These are phyloP conservation scores for Tetragnatha versicolor DNA, from an alignment of 1,140 invertebrate species.

Conservation along the genomic window DNA sequence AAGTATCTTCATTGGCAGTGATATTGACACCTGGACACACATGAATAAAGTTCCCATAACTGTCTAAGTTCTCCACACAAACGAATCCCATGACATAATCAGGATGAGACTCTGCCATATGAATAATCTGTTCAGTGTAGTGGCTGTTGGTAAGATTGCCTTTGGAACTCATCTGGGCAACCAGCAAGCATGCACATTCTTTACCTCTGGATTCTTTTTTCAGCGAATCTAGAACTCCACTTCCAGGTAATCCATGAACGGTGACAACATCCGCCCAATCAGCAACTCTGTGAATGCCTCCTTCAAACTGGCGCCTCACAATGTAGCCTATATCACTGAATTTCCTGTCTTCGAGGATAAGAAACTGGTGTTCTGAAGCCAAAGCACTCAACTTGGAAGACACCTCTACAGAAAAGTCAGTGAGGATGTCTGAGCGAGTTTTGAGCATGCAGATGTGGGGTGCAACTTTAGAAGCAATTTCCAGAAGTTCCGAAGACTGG, in stretches of 20 bases:
- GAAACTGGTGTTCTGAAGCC: constrained; percentile 80
- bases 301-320: constrained; percentile 79
- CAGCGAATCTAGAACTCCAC: constrained; percentile 79
- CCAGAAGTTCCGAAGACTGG: constrained; percentile 72
- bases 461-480: constrained; percentile 75
- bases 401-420: constrained; percentile 77
- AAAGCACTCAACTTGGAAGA: constrained; percentile 72
- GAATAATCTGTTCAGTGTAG: constrained; percentile 74
- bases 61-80: constrained; percentile 71
- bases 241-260: constrained; percentile 84
- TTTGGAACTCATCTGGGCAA: constrained; percentile 81
- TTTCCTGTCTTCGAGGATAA: constrained; percentile 96
- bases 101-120: constrained; percentile 72
- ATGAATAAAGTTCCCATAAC: too few species aligned
- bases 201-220: constrained; percentile 64
- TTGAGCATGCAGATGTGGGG: constrained; percentile 89
- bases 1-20: constrained; percentile 61
- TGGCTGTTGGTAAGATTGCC: constrained; percentile 78
- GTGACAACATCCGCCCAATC: constrained; percentile 93
- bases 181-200: constrained; percentile 59
- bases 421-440: constrained; percentile 88
- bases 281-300: constrained; percentile 78
- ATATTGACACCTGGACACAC: constrained; percentile 68
- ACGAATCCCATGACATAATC: constrained; percentile 86
- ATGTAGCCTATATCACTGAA: constrained; percentile 97